Conservation (phyloP, 2,888 invertebrate genomes). For the Erebia aethiops region DNA sequence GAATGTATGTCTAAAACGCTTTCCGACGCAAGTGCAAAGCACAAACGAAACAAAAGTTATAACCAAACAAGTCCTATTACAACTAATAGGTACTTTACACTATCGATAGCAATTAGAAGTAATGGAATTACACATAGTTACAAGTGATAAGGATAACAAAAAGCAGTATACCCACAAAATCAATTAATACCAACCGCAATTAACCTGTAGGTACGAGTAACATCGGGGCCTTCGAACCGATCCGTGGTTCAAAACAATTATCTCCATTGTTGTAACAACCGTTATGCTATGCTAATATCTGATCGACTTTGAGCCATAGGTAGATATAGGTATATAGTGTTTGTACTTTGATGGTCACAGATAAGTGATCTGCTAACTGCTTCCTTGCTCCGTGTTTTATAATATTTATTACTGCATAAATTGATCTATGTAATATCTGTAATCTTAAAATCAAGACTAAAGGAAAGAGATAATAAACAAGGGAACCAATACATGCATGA, state of each 20-base stretch:
- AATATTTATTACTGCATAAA: background rate
- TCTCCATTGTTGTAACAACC: constrained; percentile 59
- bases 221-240: constrained; percentile 37
- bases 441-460: background rate
- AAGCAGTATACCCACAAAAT: constrained; percentile 55
- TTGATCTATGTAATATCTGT: background rate
- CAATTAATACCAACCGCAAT: constrained; percentile 66
- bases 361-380: background rate
- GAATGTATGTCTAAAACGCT: too few relatives aligned
- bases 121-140: constrained; percentile 26
- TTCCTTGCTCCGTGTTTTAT: background rate
- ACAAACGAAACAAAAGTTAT: background rate
- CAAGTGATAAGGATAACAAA: constrained; percentile 33
- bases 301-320: constrained; percentile 47
- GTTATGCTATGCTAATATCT: constrained; percentile 57
- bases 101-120: constrained; percentile 34
- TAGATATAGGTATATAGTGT: background rate
- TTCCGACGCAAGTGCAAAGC: background rate
- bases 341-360: constrained; percentile 5
- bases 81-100: constrained; percentile 14
- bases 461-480: background rate
- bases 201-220: constrained; percentile 44
- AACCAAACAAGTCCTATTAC: background rate
- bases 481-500: background rate
- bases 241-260: constrained; percentile 51